phyloP scores from a whole-genome alignment of 2,797 vertebrate species.

The Caiman crocodilus region DNA sequence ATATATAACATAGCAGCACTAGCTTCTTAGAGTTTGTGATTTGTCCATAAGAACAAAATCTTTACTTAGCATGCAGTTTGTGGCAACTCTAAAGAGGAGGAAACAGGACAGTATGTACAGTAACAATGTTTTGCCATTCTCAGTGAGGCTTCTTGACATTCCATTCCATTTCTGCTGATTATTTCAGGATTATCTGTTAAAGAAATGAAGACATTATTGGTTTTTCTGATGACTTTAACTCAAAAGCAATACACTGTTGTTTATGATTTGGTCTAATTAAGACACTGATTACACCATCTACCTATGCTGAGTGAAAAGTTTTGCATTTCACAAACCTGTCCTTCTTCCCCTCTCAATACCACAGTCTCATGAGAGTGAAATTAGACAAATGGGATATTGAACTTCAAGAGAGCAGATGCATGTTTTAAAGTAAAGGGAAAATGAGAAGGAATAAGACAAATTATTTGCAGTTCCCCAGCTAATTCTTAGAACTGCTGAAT shows the following conservation, averaged over 20 bases:
- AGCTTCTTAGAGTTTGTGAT: constrained; percentile 87
- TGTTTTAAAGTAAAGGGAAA: background rate
- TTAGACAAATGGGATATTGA: accelerated
- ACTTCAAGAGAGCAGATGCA: background rate
- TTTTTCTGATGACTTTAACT: background rate
- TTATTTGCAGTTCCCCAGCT: background rate
- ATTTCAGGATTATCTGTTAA: constrained; percentile 99
- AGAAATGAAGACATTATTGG: constrained; percentile 69
- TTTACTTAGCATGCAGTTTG: constrained; percentile 98
- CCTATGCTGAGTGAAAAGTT: background rate
- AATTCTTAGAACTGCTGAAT: background rate
- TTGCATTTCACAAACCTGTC: background rate
- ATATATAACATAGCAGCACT: constrained; percentile 88
- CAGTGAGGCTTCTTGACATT: constrained; percentile 90
- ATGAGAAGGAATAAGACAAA: background rate
- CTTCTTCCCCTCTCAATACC: accelerated
- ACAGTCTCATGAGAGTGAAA: accelerated
- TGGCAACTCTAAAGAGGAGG: constrained; percentile 96
- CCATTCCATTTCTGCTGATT: constrained; percentile 87
- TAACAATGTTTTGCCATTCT: constrained; percentile 92
- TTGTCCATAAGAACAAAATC: constrained; percentile 86
- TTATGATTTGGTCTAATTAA: background rate
- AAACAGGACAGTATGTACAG: constrained; percentile 97
- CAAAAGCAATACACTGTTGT: accelerated
- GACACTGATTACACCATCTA: background rate